Percentiles rank a stretch among this genome's conserved stretches.
These are phyloP conservation scores for Orius insidiosus DNA, from an alignment of 1,140 invertebrate species.

Conservation along the genomic window DNA sequence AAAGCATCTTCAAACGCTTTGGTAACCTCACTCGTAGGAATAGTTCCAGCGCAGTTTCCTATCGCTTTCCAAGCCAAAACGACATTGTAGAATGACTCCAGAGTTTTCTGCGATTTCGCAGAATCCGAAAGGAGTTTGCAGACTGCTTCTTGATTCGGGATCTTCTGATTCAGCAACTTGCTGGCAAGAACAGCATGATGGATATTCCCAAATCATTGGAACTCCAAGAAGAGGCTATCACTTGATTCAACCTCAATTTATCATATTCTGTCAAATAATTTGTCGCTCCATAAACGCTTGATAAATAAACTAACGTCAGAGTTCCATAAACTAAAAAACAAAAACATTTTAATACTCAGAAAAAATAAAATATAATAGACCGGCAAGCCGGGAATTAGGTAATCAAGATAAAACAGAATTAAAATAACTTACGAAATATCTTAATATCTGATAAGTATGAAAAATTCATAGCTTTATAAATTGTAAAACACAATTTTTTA, in stretches of 20 bases:
- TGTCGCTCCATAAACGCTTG: not conserved
- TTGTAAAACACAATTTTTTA: too few species aligned
- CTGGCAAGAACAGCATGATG: constrained; percentile 39
- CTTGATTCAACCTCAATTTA: constrained; percentile 31
- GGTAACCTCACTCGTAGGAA: constrained; percentile 21
- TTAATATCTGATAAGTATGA: too few species aligned
- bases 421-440: too few species aligned
- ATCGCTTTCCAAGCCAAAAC: constrained; percentile 31
- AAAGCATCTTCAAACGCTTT: constrained; percentile 27
- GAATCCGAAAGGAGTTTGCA: constrained; percentile 32
- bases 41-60: constrained; percentile 26
- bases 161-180: constrained; percentile 29
- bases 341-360: too few species aligned
- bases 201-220: constrained; percentile 31
- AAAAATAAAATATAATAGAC: too few species aligned
- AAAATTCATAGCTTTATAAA: too few species aligned
- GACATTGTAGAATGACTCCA: constrained; percentile 35
- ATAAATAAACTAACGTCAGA: too few species aligned
- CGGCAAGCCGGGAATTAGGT: too few species aligned
- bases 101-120: constrained; percentile 25
- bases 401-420: too few species aligned
- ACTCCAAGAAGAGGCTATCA: constrained; percentile 34
- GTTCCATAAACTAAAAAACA: too few species aligned
- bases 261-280: constrained; percentile 31
- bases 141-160: constrained; percentile 31